Conservation (phyloP, 2,888 invertebrate genomes). For the Eupithecia dodoneata region DNA sequence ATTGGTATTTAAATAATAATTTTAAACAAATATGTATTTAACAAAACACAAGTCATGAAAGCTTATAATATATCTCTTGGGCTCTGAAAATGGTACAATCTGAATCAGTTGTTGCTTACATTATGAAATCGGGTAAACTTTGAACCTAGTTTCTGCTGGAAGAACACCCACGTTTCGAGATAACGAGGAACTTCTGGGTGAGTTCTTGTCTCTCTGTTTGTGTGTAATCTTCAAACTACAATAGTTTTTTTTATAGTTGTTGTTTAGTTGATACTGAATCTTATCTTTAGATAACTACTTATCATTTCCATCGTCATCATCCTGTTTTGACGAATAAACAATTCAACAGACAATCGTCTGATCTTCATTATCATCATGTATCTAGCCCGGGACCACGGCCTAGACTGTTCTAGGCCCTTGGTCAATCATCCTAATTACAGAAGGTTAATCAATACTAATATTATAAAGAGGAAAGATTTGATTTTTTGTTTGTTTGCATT, state of each 20-base stretch:
- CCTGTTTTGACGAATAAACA: not conserved
- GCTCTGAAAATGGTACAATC: not conserved
- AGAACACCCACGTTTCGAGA: not conserved
- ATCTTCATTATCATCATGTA: not conserved
- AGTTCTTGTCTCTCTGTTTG: not conserved
- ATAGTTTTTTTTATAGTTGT: not conserved
- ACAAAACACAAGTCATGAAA: not conserved
- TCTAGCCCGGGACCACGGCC: not conserved
- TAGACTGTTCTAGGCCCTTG: too few relatives aligned
- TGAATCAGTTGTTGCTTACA: not conserved
- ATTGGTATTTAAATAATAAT: too few relatives aligned
- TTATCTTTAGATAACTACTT: slow-evolving; percentile 5
- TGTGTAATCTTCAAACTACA: not conserved
- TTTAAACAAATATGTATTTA: too few relatives aligned
- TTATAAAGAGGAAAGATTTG: too few relatives aligned
- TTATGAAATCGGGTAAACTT: not conserved
- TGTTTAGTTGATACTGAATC: not conserved
- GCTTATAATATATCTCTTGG: not conserved
- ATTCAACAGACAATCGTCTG: not conserved
- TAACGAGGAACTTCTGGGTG: not conserved
- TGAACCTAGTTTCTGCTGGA: not conserved
- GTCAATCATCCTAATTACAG: too few relatives aligned
- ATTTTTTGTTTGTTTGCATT: too few relatives aligned
- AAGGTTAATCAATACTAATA: too few relatives aligned
- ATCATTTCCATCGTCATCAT: slow-evolving; percentile 1